A percentile compares a stretch with the other conserved stretches of the same genome.
phyloP scores from a whole-genome alignment of 2,797 vertebrate genomes.

The Mareca strepera region DNA sequence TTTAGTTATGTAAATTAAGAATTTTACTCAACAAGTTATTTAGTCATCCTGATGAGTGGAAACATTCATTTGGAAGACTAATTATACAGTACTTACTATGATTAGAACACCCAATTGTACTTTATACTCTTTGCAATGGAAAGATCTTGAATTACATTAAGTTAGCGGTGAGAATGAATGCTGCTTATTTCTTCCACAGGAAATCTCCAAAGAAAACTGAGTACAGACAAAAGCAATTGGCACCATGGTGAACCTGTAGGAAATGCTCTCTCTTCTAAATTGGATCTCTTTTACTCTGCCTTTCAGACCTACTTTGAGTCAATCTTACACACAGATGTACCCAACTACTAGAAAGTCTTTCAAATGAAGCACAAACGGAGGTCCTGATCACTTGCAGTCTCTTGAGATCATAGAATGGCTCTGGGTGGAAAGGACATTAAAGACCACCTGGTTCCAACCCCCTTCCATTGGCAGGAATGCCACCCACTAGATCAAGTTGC shows the following conservation, averaged over 20 bases:
- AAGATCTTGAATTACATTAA: conserved; percentile 39
- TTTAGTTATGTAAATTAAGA: conserved; percentile 76
- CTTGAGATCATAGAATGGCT: not conserved
- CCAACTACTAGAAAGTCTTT: not conserved
- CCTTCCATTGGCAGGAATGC: too few species aligned
- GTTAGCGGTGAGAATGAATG: not conserved
- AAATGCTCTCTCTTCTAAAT: not conserved
- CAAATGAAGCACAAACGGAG: not conserved
- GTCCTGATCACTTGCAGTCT: not conserved
- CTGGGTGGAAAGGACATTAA: too few species aligned
- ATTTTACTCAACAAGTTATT: conserved; percentile 76
- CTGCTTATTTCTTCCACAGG: conserved; percentile 20
- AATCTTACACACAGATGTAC: not conserved
- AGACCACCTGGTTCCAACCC: too few species aligned
- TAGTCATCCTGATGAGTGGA: conserved; percentile 73
- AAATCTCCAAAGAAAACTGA: conserved; percentile 8
- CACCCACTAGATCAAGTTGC: too few species aligned
- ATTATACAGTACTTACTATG: conserved; percentile 68
- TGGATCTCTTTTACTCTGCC: not conserved
- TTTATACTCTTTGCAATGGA: not conserved
- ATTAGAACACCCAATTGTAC: conserved; percentile 60
- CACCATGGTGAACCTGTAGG: not conserved
- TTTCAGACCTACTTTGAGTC: conserved; percentile 14
- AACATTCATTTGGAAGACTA: conserved; percentile 77
- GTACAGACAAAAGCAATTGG: not conserved